Evolutionary conservation across 2,113 vertebrate species (phyloP), one percentile per base, ranked within the genome.

Genomic region (Saccopteryx leptura): DNA sequence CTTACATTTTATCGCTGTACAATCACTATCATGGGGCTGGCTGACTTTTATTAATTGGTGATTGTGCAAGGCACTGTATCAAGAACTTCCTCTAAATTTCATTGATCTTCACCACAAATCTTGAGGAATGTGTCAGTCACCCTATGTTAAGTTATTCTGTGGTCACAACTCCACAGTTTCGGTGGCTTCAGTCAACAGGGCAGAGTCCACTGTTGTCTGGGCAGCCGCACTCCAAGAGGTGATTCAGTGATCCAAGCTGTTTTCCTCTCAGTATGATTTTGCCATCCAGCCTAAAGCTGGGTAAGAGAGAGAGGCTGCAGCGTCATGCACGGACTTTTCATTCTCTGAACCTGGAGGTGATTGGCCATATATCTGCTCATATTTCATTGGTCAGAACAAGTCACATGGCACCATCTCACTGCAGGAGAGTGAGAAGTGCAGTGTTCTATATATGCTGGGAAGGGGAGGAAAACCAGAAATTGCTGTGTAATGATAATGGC

Each of bases 281-380:
- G 33, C 71, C 66, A 15, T 75, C 33, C 48, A 50, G 15, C 9
- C 31, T 23, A 23, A 21, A 31, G 14, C 23, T 24, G 54, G 23
- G 18, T 46, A 52, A n/a, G 66, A 78, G 33, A 78, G 33, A 56
- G 19, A 74, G 54, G 26, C 33, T 11, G 21, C 18, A 18, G 15
- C 28, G 5, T n/a, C 3, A 0, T 2, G 14, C 4, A 1, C 7
- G 9, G 15, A n/a, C 68, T 76, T 76, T 12, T n/a, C n/a, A 17
- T 52, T 66, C 7, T 28, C 15, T 21, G 28, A 3, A 66, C 4
- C 31, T 26, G 28, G 54, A 48, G 1, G 24, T 1, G 4, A 23
- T 26, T 0, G 2, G 23, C 17, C 17, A 8, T 24, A 2, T 0
- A 17, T 11, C 12, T 31, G 52, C 69, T 90, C 46, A 33, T 3